A percentile compares a stretch with the other conserved stretches of the same genome.
phyloP scores from a whole-genome alignment of 2,888 invertebrate genomes.

The Cartodere bifasciata region DNA sequence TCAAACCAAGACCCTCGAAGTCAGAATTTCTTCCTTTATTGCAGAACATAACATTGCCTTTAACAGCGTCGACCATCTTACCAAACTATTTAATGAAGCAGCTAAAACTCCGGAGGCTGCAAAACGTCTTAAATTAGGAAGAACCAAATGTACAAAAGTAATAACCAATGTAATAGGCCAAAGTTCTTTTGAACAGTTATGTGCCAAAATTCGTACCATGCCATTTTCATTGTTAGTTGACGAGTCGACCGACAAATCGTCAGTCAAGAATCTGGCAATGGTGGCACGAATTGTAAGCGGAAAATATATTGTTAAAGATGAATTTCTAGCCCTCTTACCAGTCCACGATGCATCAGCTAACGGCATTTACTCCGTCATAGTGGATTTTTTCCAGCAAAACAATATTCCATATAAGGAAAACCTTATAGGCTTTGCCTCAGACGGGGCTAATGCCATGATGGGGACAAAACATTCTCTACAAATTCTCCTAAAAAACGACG shows the following conservation, averaged over 20 bases:
- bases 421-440: constrained; percentile 26
- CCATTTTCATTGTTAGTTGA: constrained; percentile 17
- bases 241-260: constrained; percentile 20
- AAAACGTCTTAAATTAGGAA: constrained; percentile 13
- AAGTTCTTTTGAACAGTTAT: constrained; percentile 12
- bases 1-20: constrained; percentile 11
- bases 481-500: constrained; percentile 20
- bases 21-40: constrained; percentile 9
- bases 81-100: constrained; percentile 12
- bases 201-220: constrained; percentile 13
- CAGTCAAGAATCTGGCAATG: constrained; percentile 19
- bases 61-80: constrained; percentile 16
- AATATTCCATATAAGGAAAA: constrained; percentile 23
- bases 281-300: constrained; percentile 15
- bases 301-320: constrained; percentile 7
- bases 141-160: constrained; percentile 17
- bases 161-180: constrained; percentile 16
- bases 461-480: constrained; percentile 21
- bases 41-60: constrained; percentile 16
- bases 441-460: constrained; percentile 27
- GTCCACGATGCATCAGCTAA: constrained; percentile 15
- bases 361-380: constrained; percentile 16
- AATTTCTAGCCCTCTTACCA: constrained; percentile 17
- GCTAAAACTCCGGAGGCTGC: constrained; percentile 17
- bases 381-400: constrained; percentile 15